These are phyloP conservation scores for Stenoptilia bipunctidactyla DNA, from an alignment of 2,888 invertebrate genomes.

Conservation along the genomic window DNA sequence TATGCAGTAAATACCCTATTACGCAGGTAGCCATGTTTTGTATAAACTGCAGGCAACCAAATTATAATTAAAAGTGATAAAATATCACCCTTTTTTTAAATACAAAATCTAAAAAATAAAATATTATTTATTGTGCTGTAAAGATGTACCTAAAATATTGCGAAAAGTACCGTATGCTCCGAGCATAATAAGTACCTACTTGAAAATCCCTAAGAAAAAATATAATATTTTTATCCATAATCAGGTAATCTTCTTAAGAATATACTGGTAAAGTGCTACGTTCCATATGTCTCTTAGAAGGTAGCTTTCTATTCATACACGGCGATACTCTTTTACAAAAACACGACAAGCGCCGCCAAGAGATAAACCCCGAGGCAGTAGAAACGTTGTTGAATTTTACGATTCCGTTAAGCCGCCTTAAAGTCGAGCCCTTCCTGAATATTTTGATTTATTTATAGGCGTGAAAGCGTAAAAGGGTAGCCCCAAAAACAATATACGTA, in stretches of 20 bases:
- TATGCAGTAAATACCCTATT: background rate
- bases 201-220: constrained; percentile 2
- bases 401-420: constrained; percentile 69
- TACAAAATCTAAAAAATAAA: no score
- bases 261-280: constrained; percentile 35
- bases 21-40: background rate
- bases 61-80: no score
- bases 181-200: constrained; percentile 15
- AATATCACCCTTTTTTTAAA: no score
- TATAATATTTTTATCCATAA: constrained; percentile 25
- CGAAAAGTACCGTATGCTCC: background rate
- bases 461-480: constrained; percentile 64
- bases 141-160: no score
- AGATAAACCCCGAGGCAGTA: constrained; percentile 60
- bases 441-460: constrained; percentile 71
- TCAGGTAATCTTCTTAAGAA: constrained; percentile 18
- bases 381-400: constrained; percentile 68
- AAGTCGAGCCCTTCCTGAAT: constrained; percentile 69
- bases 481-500: constrained; percentile 60
- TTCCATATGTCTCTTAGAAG: constrained; percentile 50
- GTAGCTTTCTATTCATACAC: constrained; percentile 61
- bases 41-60: no score
- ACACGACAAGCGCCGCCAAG: constrained; percentile 53
- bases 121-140: no score
- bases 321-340: constrained; percentile 66